Evolutionary conservation across 2,113 vertebrate species (phyloP).

Genomic region (Pithys albifrons): DNA sequence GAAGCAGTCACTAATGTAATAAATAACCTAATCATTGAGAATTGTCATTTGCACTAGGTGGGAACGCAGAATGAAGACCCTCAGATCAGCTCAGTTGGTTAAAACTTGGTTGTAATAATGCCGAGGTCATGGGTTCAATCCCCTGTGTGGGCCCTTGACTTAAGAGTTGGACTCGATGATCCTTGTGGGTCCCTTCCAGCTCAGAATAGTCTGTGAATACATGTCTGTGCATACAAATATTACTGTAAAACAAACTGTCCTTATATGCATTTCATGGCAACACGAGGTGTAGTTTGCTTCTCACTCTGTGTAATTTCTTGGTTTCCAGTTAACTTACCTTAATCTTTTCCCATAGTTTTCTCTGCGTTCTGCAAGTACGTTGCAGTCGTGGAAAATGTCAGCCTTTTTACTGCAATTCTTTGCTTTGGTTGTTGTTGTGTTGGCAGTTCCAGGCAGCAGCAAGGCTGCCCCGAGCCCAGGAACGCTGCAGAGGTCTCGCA

Average conservation of each 20-base stretch:
- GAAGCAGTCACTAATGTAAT: not conserved
- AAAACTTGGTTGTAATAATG: no score
- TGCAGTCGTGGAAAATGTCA: fast-evolving
- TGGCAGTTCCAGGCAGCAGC: constrained; percentile 80
- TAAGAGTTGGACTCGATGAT: no score
- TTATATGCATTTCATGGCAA: not conserved
- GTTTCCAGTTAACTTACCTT: not conserved
- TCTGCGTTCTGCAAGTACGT: not conserved
- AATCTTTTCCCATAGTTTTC: fast-evolving
- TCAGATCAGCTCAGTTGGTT: no score
- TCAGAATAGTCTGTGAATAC: no score
- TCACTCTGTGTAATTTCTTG: not conserved
- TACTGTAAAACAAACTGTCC: not conserved
- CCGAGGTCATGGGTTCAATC: no score
- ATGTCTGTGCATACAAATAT: not conserved
- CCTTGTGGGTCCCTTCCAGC: no score
- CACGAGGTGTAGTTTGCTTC: not conserved
- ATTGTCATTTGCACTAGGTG: not conserved
- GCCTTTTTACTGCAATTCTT: not conserved
- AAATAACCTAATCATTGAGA: not conserved
- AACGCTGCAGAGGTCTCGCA: constrained; percentile 91
- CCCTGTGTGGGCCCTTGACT: no score
- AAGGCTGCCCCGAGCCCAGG: constrained; percentile 80
- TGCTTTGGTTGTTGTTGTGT: not conserved
- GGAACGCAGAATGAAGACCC: not conserved